These are phyloP conservation scores for Hippocampus kuda DNA, from an alignment of 2,797 vertebrate species.

Conservation along the genomic window DNA sequence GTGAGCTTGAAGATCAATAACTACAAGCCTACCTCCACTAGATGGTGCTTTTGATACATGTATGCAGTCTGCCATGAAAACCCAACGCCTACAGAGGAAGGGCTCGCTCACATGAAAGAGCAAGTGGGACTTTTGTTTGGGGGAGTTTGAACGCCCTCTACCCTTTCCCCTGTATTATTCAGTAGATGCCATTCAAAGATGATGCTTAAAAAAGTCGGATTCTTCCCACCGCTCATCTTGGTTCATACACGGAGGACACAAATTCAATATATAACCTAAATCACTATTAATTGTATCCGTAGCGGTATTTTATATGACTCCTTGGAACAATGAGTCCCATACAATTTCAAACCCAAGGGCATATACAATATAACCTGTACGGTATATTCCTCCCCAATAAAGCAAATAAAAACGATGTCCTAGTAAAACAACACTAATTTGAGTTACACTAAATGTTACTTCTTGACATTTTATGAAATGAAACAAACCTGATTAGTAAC, in stretches of 20 bases:
- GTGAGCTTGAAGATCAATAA: not conserved
- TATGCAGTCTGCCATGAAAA: not conserved
- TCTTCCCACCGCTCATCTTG: too few species aligned
- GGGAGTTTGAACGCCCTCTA: not conserved
- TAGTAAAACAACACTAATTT: not conserved
- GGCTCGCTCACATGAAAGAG: not conserved
- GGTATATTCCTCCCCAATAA: not conserved
- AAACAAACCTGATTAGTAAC: not conserved
- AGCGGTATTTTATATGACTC: too few species aligned
- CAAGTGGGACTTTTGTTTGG: not conserved
- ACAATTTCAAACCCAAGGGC: too few species aligned
- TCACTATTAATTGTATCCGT: too few species aligned
- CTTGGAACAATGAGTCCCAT: too few species aligned
- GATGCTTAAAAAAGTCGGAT: too few species aligned
- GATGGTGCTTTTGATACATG: not conserved
- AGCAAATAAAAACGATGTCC: not conserved
- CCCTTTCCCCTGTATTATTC: too few species aligned
- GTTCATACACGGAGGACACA: too few species aligned
- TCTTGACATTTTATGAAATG: not conserved
- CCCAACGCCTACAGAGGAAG: not conserved
- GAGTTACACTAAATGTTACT: not conserved
- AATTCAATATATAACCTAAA: too few species aligned
- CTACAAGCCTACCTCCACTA: not conserved
- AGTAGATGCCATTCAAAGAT: too few species aligned
- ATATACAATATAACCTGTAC: too few species aligned